These are phyloP conservation scores for Agriopis marginaria DNA, from an alignment of 2,888 invertebrate species.

Conservation along the genomic window DNA sequence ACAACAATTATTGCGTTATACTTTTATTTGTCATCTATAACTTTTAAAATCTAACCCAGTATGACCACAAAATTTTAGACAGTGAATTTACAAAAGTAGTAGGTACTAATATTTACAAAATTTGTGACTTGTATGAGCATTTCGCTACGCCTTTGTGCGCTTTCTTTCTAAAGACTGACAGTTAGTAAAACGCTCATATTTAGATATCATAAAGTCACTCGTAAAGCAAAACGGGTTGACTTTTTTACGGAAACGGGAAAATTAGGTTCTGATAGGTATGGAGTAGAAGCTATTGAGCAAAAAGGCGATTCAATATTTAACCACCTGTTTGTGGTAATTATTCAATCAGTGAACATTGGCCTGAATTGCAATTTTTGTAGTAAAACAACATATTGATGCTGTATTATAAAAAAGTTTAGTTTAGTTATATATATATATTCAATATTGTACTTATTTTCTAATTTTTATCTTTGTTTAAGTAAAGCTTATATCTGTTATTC, in stretches of 20 bases:
- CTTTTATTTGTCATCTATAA: not conserved
- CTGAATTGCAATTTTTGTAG: not conserved
- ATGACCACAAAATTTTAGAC: constrained; percentile 32
- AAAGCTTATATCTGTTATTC: not conserved
- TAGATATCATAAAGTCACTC: not conserved
- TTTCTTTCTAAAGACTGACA: constrained; percentile 55
- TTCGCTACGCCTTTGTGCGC: constrained; percentile 30
- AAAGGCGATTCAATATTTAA: too few species aligned
- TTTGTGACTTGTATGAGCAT: constrained; percentile 15
- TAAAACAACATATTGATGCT: not conserved
- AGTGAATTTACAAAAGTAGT: constrained; percentile 31
- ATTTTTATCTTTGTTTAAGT: not conserved
- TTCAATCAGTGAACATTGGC: not conserved
- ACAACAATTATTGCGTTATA: not conserved
- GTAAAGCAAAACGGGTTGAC: not conserved
- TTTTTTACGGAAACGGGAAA: too few species aligned
- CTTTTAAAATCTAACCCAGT: not conserved
- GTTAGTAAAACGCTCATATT: constrained; percentile 35
- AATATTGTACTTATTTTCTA: not conserved
- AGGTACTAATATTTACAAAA: constrained; percentile 27
- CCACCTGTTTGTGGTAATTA: too few species aligned
- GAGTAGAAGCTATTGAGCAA: too few species aligned
- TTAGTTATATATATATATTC: not conserved
- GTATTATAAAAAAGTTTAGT: too few species aligned
- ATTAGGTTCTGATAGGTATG: too few species aligned